Base-by-base conservation (phyloP, 1,140 invertebrate species). In the Pseudoatta argentina region DNA sequence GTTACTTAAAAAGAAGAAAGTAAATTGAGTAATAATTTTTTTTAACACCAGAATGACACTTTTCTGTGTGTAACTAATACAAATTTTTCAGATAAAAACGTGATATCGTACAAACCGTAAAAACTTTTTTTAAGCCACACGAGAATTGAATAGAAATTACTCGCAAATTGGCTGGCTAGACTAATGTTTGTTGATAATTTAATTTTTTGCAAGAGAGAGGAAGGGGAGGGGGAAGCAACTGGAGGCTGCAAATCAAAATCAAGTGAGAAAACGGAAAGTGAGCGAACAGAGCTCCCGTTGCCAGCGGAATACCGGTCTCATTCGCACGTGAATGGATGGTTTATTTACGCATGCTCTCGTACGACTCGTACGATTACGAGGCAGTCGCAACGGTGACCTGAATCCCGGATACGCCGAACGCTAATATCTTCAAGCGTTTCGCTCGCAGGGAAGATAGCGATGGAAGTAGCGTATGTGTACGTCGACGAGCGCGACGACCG, bases 321-420 rank as follows among this genome's bases (percentile, higher is more conserved):
- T 69, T 10, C 24, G 66, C 39, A 21, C 27, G 55, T 75, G 53
- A 83, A 83, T 83, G 79, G 24, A 72, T 34, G 39, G 39, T 82
- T 73, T 82, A 82, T 82, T 82, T 82, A 82, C 79, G 79, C 67
- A 48, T 48, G 14, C 76, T 48, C 55, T 34, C 21, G 21, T 34
- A 39, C 71, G 59, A 18, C 27, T 55, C 16, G 64, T 0, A 0
- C 21, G 78, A 81, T 81, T 71, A 59, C 34, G 51, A 57, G 61
- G 16, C 53, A 27, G 51, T 57, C 73, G 44, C 78, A 59, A 86
- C 63, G 86, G 86, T 69, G 87, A 89, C 86, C 89, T 72, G 85
- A 90, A 90, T 90, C 88, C 55, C 34, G 18, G 30, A 30, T 30
- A 30, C 53, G 63, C n/a, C n/a, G 44, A n/a, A 44, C 59, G 61